Evolutionary conservation across 2,888 invertebrate species (phyloP).

Genomic region (Scaptomyza tumidula): DNA sequence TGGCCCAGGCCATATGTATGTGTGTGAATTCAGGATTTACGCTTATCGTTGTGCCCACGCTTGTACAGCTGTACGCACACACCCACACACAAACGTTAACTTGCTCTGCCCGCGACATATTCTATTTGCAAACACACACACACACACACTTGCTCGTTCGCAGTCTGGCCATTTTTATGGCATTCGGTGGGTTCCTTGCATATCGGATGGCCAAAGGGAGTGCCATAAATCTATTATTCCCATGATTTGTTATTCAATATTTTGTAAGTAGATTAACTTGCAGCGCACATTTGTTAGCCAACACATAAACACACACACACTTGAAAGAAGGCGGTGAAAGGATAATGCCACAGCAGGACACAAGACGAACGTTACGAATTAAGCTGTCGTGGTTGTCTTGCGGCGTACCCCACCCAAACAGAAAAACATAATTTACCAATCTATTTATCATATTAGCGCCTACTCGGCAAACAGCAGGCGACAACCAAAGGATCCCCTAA

Average conservation of each 20-base stretch:
- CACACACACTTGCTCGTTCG: not conserved
- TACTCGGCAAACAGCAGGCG: conserved; percentile 53
- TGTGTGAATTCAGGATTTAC: conserved; percentile 61
- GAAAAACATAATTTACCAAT: conserved; percentile 77
- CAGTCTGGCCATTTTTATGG: conserved; percentile 69
- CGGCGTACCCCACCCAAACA: conserved; percentile 11
- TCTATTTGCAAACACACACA: conserved; percentile 61
- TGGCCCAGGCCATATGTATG: conserved; percentile 68
- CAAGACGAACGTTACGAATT: conserved; percentile 50
- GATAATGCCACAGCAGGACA: conserved; percentile 61
- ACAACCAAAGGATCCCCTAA: conserved; percentile 4
- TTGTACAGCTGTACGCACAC: conserved; percentile 29
- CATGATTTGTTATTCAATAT: conserved; percentile 84
- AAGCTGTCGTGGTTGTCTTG: conserved; percentile 54
- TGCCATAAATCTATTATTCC: conserved; percentile 81
- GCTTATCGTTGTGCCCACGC: conserved; percentile 60
- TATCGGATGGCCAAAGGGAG: conserved; percentile 72
- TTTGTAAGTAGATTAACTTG: conserved; percentile 82
- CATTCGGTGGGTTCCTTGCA: conserved; percentile 45
- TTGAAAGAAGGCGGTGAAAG: conserved; percentile 31
- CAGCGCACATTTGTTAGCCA: conserved; percentile 76
- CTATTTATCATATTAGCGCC: conserved; percentile 79
- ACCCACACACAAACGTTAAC: not conserved
- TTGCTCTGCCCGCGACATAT: conserved; percentile 57
- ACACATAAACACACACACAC: conserved; percentile 4